Evolutionary conservation across 2,797 vertebrate species (phyloP).

Genomic region (Scolopax bukidnonensis): DNA sequence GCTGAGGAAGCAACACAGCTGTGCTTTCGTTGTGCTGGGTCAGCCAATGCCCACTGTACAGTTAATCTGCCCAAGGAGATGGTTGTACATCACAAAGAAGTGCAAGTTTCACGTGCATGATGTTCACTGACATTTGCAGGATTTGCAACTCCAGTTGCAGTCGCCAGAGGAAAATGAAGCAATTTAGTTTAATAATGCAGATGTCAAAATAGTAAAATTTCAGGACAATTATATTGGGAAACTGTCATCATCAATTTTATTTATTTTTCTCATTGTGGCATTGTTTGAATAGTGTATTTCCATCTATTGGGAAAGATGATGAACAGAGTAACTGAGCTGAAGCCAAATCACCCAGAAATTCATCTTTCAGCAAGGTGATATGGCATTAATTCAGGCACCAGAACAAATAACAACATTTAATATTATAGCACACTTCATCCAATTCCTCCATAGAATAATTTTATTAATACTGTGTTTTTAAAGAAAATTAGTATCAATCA

Average conservation of each 20-base stretch:
- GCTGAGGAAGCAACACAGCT: not conserved
- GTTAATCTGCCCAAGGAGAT: not conserved
- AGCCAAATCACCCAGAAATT: conserved; percentile 4
- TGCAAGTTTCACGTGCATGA: not conserved
- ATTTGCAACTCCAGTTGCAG: not conserved
- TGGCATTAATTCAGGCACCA: conserved; percentile 2
- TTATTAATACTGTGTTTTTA: conserved; percentile 30
- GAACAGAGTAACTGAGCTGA: conserved; percentile 13
- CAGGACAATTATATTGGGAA: not conserved
- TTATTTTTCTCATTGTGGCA: conserved; percentile 5
- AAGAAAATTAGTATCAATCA: conserved; percentile 35
- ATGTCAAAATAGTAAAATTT: conserved; percentile 20
- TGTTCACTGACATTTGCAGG: not conserved
- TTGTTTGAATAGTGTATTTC: not conserved
- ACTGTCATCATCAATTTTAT: not conserved
- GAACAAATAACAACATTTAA: conserved; percentile 47
- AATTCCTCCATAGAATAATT: conserved; percentile 21
- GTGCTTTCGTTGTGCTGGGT: not conserved
- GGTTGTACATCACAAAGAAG: not conserved
- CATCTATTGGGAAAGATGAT: not conserved
- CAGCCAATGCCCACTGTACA: not conserved
- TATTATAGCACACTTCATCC: not conserved
- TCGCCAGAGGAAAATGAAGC: not conserved
- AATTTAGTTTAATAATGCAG: conserved; percentile 6
- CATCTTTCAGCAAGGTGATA: not conserved